Percentiles rank a stretch among this genome's conserved stretches.
phyloP scores from a whole-genome alignment of 2,113 vertebrate genomes.

The Oncorhynchus nerka region DNA sequence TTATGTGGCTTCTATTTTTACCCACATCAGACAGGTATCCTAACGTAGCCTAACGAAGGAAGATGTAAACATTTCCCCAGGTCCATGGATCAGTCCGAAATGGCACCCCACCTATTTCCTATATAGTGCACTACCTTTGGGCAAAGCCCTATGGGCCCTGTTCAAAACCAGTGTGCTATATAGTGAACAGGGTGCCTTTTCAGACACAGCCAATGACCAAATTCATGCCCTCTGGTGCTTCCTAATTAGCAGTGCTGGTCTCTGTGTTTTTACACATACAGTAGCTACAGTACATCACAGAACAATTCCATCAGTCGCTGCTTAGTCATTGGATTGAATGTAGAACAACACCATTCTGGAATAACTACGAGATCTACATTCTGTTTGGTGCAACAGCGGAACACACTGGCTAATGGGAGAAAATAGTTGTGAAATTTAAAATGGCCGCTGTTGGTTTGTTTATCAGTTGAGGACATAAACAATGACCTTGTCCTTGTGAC shows the following conservation, averaged over 20 bases:
- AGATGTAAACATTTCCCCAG: background rate
- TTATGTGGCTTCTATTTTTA: conserved; percentile 33
- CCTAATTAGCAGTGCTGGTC: background rate
- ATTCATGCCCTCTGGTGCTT: background rate
- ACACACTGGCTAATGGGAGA: too few species aligned
- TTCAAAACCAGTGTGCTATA: too few species aligned
- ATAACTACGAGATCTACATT: background rate
- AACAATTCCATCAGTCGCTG: background rate
- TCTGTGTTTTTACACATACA: background rate
- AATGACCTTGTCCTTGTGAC: too few species aligned
- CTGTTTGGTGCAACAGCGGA: too few species aligned
- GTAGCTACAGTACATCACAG: background rate
- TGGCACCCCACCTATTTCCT: too few species aligned
- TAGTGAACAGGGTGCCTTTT: too few species aligned
- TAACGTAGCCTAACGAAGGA: conserved; percentile 36
- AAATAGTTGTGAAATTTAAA: too few species aligned
- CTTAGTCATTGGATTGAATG: background rate
- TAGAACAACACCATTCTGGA: background rate
- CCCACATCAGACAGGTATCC: conserved; percentile 19
- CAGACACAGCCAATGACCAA: background rate
- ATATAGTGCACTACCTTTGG: too few species aligned
- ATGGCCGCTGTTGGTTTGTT: too few species aligned
- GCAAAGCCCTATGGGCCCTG: too few species aligned
- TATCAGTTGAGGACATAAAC: too few species aligned
- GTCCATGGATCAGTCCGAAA: background rate